Evolutionary conservation across 23 tunicate genomes (phyloP).

Genomic region (Halocynthia roretzi): DNA sequence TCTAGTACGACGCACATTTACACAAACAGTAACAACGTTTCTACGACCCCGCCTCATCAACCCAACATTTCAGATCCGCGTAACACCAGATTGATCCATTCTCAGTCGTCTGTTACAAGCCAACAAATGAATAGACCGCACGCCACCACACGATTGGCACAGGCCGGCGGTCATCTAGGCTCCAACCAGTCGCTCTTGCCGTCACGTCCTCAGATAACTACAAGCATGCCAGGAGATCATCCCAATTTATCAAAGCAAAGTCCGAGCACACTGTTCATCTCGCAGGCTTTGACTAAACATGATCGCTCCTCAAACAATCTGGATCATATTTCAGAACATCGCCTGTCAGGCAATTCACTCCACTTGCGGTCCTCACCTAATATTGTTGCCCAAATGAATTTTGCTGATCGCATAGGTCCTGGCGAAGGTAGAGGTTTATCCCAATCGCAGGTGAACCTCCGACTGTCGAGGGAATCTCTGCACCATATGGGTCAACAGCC

Average conservation of each 20-base stretch:
- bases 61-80: not conserved
- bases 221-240: conserved; percentile 13
- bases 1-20: conserved; percentile 5
- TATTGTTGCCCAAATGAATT: not conserved
- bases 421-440: not conserved
- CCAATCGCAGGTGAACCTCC: conserved; percentile 21
- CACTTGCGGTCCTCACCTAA: conserved; percentile 1
- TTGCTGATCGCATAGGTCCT: not conserved
- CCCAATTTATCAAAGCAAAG: conserved; percentile 11
- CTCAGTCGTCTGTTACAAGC: too few species aligned
- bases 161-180: not conserved
- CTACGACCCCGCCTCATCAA: not conserved
- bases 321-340: conserved; percentile 13
- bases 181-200: conserved; percentile 12
- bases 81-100: not conserved
- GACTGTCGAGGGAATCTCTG: conserved; percentile 42
- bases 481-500: conserved; percentile 21
- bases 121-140: not conserved
- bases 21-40: not conserved
- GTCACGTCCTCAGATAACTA: conserved; percentile 20
- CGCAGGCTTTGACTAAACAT: not conserved
- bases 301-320: conserved; percentile 22
- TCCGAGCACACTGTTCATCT: not conserved
- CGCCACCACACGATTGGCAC: not conserved
- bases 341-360: not conserved